A percentile compares a stretch with the other conserved stretches of the same genome.
Evolutionary conservation across 1,140 invertebrate species (phyloP).

Genomic region (Antheraea pernyi): DNA sequence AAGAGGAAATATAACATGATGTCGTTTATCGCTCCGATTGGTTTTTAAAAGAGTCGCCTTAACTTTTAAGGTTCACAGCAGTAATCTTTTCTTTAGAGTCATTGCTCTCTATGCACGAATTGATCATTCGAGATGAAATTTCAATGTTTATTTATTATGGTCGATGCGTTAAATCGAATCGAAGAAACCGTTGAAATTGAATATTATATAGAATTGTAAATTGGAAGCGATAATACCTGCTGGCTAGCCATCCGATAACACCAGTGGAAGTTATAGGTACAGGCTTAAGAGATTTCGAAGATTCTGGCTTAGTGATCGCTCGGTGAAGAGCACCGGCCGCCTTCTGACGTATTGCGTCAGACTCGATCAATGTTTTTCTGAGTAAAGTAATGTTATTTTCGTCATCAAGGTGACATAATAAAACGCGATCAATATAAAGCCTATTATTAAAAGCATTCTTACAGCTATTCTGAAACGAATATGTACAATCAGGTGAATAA

Average conservation of each 20-base stretch:
- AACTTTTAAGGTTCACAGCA: neutral
- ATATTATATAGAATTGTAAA: neutral
- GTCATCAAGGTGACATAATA: neutral
- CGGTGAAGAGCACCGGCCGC: slow-evolving; percentile 39
- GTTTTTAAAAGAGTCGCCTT: neutral
- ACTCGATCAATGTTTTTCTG: slow-evolving; percentile 45
- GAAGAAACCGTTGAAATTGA: neutral
- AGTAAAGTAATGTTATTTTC: slow-evolving; percentile 10
- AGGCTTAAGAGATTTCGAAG: slow-evolving; percentile 52
- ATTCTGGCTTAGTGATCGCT: slow-evolving; percentile 38
- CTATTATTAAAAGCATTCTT: neutral
- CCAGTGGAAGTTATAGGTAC: slow-evolving; percentile 60
- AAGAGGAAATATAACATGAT: too few relatives aligned
- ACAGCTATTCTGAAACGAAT: neutral
- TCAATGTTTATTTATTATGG: neutral
- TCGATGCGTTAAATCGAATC: neutral
- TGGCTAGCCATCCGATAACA: slow-evolving; percentile 60
- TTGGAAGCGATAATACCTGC: slow-evolving; percentile 38
- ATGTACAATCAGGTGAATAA: neutral
- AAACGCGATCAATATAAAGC: neutral
- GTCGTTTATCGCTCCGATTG: too few relatives aligned
- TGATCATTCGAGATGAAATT: neutral
- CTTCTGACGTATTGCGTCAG: slow-evolving; percentile 45
- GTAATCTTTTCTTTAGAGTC: neutral
- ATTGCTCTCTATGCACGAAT: neutral